Percentiles rank a stretch among this genome's conserved stretches.
phyloP scores from a whole-genome alignment of 2,113 vertebrate genomes.

The Bubo scandiacus region DNA sequence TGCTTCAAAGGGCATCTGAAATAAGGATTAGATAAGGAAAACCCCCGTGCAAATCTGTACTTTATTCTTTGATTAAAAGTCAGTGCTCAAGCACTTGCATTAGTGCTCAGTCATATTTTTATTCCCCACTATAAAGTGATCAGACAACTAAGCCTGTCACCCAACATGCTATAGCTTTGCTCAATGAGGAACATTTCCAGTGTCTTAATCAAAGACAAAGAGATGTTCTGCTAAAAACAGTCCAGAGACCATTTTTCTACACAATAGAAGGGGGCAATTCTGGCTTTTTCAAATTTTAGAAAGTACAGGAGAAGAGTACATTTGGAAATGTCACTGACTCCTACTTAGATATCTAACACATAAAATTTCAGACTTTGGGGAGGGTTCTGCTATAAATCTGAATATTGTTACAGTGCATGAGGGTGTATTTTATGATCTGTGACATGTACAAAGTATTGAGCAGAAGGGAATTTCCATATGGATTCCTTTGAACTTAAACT shows the following conservation, averaged over 20 bases:
- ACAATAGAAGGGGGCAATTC: not conserved
- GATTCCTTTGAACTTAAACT: not conserved
- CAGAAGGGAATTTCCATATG: not conserved
- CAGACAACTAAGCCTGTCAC: not conserved
- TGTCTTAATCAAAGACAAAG: not conserved
- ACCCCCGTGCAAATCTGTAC: not conserved
- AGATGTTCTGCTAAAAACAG: not conserved
- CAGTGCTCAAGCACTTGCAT: not conserved
- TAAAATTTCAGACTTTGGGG: not conserved
- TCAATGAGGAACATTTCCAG: not conserved
- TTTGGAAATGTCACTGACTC: not conserved
- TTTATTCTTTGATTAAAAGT: slow-evolving; percentile 28
- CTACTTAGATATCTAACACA: not conserved
- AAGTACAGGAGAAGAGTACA: not conserved
- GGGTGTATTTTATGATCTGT: not conserved
- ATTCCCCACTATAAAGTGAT: not conserved
- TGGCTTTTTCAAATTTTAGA: not conserved
- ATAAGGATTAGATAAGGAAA: not conserved
- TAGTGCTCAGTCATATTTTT: not conserved
- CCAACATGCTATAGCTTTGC: not conserved
- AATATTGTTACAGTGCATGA: not conserved
- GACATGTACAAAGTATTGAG: not conserved
- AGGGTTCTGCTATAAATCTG: not conserved
- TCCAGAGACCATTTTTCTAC: not conserved
- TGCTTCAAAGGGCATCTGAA: not conserved